These are phyloP conservation scores for Cyanoderma ruficeps DNA, from an alignment of 2,113 vertebrate genomes.

Conservation along the genomic window DNA sequence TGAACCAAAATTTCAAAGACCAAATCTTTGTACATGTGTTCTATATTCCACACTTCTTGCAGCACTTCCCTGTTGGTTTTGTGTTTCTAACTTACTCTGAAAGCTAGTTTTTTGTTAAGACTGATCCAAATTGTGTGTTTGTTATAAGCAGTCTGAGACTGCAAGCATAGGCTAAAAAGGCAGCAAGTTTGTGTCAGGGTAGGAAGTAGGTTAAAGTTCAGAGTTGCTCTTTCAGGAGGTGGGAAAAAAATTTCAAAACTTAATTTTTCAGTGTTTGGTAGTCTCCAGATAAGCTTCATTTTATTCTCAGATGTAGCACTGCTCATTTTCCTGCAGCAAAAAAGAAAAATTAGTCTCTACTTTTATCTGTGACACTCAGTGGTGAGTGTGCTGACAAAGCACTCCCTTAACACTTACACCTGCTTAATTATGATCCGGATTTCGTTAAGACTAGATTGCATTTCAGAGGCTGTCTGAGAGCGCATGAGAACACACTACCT, in stretches of 20 bases:
- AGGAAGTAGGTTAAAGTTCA: constrained; percentile 42
- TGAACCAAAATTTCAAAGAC: background rate
- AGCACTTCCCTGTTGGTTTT: background rate
- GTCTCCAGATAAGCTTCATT: background rate
- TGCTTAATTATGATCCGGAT: background rate
- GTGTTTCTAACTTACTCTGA: background rate
- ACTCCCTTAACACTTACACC: background rate
- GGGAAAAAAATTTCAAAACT: background rate
- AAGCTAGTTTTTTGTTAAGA: background rate
- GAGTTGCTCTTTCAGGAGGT: background rate
- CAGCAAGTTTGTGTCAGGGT: background rate
- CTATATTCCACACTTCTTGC: background rate
- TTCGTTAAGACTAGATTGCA: background rate
- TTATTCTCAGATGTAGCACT: background rate
- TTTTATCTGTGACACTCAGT: background rate
- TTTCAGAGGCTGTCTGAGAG: background rate
- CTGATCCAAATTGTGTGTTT: background rate
- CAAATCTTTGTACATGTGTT: background rate
- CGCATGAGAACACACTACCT: background rate
- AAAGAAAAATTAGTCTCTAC: background rate
- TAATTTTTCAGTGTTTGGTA: background rate
- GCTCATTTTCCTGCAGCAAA: background rate
- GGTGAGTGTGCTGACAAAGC: background rate
- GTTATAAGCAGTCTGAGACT: background rate
- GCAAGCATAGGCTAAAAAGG: background rate